Evolutionary conservation across 2,797 vertebrate genomes (phyloP).

Genomic region (Buphagus erythrorhynchus): DNA sequence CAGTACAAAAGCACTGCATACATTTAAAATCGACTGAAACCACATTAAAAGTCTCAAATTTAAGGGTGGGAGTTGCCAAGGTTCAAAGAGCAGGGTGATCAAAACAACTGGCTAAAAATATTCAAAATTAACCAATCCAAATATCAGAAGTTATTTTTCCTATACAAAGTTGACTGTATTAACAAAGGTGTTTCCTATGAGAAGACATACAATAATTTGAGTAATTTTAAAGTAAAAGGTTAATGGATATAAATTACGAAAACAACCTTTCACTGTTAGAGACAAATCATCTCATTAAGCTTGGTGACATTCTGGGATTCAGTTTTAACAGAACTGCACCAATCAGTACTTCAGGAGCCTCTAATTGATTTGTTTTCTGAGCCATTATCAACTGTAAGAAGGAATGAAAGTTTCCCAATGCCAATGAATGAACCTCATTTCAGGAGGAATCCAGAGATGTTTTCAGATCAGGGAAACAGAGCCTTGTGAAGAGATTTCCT

Average conservation of each 20-base stretch:
- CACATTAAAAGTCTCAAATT: neutral
- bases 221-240: neutral
- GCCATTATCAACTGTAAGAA: neutral
- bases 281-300: slow-evolving; percentile 18
- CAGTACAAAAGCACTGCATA: neutral
- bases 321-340: neutral
- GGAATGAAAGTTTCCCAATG: neutral
- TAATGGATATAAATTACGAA: neutral
- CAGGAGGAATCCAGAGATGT: neutral
- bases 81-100: neutral
- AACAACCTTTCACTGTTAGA: neutral
- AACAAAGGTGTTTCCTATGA: neutral
- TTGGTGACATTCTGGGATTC: neutral
- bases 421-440: neutral
- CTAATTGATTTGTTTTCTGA: neutral
- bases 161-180: neutral
- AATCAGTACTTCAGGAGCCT: neutral
- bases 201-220: neutral
- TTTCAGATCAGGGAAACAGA: neutral
- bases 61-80: neutral
- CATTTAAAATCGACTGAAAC: neutral
- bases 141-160: neutral
- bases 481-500: neutral
- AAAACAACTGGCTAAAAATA: neutral
- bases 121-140: neutral